Base-by-base conservation (phyloP, 2,888 invertebrate species). In the Hermaeophaga mercurialis region DNA sequence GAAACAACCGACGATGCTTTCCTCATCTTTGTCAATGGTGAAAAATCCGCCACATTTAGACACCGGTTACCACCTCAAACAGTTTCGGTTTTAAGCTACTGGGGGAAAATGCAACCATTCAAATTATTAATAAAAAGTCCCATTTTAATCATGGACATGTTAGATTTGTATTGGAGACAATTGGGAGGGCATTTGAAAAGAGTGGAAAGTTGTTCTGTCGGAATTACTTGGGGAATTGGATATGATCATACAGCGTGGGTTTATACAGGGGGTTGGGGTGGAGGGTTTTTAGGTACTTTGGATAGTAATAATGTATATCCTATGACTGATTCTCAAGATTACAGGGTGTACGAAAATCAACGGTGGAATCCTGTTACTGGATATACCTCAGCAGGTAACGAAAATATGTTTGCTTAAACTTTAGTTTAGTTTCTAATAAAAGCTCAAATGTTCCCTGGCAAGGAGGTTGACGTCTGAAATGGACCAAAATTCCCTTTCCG, bases 191-290 rank as follows among this genome's bases (percentile, higher is more conserved):
- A 95, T 77, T 81, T 95, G 64, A 83, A 87, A 58, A 83, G 85
- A 67, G 84, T 95, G 0, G 92, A 91, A 73, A 85, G 87, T 44
- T 89, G 89, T 71, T 81, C 83, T 49, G 82, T 82, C 49, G 93
- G 91, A n/a, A 84, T 94, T 9, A 88, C 89, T n/a, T 96, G 95
- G 95, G 94, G 90, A 1, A 85, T 95, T 91, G 90, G 93, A 12
- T 91, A 91, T 73, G 92, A 95, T 74, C 88, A 88, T 69, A 88
- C 90, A 19, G 88, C 89, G n/a, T 95, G 93, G 91, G 88, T 90
- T 3, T 94, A 94, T 70, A 91, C 90, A 8, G 90, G 90, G 3
- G 93, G 93, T 38, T 94, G 91, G 89, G 94, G 94, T 56, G 94
- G 94, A 34, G 86, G 87, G 45, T 84, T 88, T 68, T 80, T 91